Conservation (phyloP, 1,140 invertebrate species). For the Cydia pomonella region DNA sequence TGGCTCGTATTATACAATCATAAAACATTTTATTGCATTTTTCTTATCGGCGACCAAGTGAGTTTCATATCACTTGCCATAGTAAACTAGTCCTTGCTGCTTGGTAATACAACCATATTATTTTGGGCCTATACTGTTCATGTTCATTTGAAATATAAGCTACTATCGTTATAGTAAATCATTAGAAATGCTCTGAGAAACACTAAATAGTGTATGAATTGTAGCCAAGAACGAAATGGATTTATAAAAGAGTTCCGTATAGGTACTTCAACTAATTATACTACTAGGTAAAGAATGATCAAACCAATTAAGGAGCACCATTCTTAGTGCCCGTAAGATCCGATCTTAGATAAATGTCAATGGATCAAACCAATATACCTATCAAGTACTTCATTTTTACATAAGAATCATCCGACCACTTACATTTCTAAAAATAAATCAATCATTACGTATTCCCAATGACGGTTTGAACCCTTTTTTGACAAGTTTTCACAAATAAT, state of each 20-base stretch:
- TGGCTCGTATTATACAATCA: constrained; percentile 15
- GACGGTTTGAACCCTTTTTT: no score
- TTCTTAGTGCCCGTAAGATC: no score
- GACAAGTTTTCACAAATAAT: no score
- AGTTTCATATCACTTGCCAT: neutral
- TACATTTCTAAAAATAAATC: no score
- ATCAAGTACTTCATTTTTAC: no score
- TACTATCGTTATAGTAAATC: constrained; percentile 25
- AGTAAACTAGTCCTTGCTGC: neutral
- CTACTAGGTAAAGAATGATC: no score
- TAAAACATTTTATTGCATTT: constrained; percentile 32
- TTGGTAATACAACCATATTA: neutral
- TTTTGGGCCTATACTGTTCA: neutral
- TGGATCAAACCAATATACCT: no score
- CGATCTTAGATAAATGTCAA: no score
- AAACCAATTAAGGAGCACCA: no score
- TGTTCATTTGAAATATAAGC: neutral
- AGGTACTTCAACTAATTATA: no score
- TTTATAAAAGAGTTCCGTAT: neutral
- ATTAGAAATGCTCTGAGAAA: constrained; percentile 8
- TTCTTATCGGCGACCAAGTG: constrained; percentile 16
- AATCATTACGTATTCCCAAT: no score
- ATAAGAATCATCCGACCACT: no score
- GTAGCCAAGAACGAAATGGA: neutral
- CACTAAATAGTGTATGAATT: constrained; percentile 21